Conservation (phyloP, 2,888 invertebrate genomes). For the Schrankia costaestrigalis region DNA sequence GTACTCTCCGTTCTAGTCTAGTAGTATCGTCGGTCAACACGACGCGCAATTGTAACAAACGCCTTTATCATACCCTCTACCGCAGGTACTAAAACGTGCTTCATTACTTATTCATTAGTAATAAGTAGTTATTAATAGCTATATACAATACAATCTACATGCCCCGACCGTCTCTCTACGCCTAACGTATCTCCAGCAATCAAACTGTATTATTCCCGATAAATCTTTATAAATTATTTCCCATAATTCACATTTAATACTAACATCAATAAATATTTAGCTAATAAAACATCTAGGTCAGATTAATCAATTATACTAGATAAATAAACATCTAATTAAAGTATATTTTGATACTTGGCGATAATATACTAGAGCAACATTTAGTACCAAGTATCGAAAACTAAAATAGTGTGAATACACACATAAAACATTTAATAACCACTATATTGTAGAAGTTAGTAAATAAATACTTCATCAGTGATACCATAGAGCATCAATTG, state of each 20-base stretch:
- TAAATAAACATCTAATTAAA: slow-evolving; percentile 15
- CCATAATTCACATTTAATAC: slow-evolving; percentile 15
- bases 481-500: slow-evolving; percentile 12
- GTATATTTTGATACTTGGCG: slow-evolving; percentile 10
- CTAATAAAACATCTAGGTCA: slow-evolving; percentile 23
- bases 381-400: slow-evolving; percentile 9
- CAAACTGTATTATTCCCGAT: slow-evolving; percentile 9
- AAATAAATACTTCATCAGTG: slow-evolving; percentile 15
- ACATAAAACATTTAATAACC: slow-evolving; percentile 16
- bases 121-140: slow-evolving; percentile 47
- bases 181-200: slow-evolving; percentile 16
- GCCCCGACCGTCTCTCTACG: slow-evolving; percentile 54
- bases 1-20: neutral
- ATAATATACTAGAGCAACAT: slow-evolving; percentile 6
- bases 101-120: slow-evolving; percentile 45
- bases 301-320: slow-evolving; percentile 15
- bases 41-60: slow-evolving; percentile 30
- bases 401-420: slow-evolving; percentile 25
- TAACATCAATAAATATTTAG: slow-evolving; percentile 35
- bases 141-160: slow-evolving; percentile 66
- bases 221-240: slow-evolving; percentile 11
- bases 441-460: slow-evolving; percentile 17
- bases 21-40: slow-evolving; percentile 21
- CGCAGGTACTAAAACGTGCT: slow-evolving; percentile 50
- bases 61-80: slow-evolving; percentile 40